Evolutionary conservation across 2,113 vertebrate genomes (phyloP), one percentile per base, ranked within the genome.

Genomic region (Chascanopsetta lugubris): DNA sequence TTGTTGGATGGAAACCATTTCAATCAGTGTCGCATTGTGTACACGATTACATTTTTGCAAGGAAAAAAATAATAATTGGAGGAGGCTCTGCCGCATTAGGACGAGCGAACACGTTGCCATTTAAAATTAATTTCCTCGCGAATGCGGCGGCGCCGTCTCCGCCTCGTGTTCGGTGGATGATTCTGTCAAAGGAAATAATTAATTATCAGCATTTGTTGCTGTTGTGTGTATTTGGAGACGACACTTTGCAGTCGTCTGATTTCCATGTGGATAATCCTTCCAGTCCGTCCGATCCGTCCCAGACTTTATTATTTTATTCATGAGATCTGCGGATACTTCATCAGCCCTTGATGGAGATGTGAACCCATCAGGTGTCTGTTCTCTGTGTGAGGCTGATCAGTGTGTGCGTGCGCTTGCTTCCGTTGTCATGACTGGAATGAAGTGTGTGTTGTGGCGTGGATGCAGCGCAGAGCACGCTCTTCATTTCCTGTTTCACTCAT

Each of bases 231-330:
- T 66, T 47, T 68, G 34, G 74, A 42, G 15, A 38, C 12, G 34
- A 13, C 4, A 72, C 49, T 64, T 54, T 18, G 22, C 51, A 45
- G 49, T 32, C 30, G 60, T 68, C n/a, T 34, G 46, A 59, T 49
- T 51, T 48, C 29, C 55, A 20, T 64, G 45, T 38, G 57, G 53
- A 49, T 63, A 69, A 77, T 61, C 62, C 71, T 61, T 60, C 45
- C 26, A 58, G 65, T 77, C 54, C 15, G 8, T 42, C 38, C 62
- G 51, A 30, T 57, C n/a, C n/a, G n/a, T 56, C 25, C 34, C 5
- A 36, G 32, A 60, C 49, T 72, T 32, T 65, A 57, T 79, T 83
- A 70, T 78, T 72, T 83, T 69, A 86, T 80, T 83, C 68, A 85
- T 86, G 77, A 80, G 67, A 81, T 75, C 20, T 46, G 66, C 73